phyloP scores from a whole-genome alignment of 2,113 vertebrate species.

The Elaphurus davidianus region DNA sequence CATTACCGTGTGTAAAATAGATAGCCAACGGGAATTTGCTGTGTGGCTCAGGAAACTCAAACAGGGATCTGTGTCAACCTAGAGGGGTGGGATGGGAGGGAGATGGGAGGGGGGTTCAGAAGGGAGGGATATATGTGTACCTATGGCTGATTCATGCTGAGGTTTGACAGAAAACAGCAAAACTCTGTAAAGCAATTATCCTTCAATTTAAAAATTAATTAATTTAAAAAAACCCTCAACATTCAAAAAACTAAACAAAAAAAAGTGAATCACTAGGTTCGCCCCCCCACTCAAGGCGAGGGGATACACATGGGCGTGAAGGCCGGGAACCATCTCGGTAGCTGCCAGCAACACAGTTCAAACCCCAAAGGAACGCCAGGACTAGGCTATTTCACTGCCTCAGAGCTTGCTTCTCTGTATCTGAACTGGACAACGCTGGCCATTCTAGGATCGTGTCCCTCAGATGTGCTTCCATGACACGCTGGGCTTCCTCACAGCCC shows the following conservation, averaged over 20 bases:
- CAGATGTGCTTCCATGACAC: not conserved
- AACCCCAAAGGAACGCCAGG: not conserved
- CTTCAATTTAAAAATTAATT: not conserved
- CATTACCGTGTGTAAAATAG: fast-evolving
- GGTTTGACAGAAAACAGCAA: not conserved
- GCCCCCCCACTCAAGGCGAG: not conserved
- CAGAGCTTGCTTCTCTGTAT: not conserved
- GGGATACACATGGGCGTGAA: not conserved
- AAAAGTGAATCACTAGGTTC: not conserved
- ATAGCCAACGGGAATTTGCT: fast-evolving
- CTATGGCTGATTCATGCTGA: not conserved
- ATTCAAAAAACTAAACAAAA: not conserved
- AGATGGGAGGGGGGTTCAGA: not conserved
- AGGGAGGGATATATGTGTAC: not conserved
- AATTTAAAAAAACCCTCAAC: not conserved
- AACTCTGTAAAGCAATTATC: not conserved
- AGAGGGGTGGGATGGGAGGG: not conserved
- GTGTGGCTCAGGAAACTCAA: not conserved
- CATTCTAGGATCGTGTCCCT: not conserved
- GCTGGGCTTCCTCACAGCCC: not conserved
- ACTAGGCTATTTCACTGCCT: fast-evolving
- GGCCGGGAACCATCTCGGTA: not conserved
- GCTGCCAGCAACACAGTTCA: not conserved
- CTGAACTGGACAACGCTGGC: not conserved
- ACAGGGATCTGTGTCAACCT: not conserved